Percentiles rank a stretch among this genome's conserved stretches.
These are phyloP conservation scores for Zosterops borbonicus DNA, from an alignment of 2,113 vertebrate genomes.

Conservation along the genomic window DNA sequence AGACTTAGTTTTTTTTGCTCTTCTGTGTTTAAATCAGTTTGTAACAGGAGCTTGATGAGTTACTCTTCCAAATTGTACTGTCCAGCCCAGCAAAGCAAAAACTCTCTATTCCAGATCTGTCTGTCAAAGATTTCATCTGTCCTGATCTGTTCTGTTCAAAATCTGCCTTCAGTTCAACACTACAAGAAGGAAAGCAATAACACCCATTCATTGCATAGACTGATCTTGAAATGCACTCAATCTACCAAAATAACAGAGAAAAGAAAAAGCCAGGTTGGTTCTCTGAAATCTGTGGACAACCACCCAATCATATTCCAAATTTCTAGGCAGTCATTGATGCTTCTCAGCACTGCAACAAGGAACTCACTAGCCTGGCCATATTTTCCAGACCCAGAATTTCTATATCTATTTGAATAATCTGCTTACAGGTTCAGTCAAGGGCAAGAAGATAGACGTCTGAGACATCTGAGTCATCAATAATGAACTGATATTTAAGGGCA, in stretches of 20 bases:
- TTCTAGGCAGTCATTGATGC: background rate
- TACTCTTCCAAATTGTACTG: background rate
- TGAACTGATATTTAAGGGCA: background rate
- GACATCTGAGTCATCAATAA: background rate
- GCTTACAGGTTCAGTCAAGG: background rate
- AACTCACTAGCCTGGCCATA: background rate
- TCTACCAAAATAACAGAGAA: background rate
- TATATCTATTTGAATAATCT: background rate
- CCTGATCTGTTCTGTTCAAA: background rate
- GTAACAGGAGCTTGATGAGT: background rate
- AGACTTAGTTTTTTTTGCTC: background rate
- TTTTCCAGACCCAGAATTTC: background rate
- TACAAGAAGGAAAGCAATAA: background rate
- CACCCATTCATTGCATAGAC: background rate
- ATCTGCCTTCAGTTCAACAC: background rate
- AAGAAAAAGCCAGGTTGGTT: background rate
- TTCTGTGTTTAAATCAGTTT: fast-evolving
- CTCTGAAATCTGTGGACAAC: background rate
- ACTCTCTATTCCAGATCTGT: background rate
- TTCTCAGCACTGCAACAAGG: background rate
- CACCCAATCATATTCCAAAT: background rate
- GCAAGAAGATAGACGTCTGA: background rate
- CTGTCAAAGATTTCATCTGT: background rate
- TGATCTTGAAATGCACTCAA: background rate
- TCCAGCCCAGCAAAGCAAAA: background rate